Base-by-base conservation (phyloP, 2,113 vertebrate species). In the Thamnaconus septentrionalis region DNA sequence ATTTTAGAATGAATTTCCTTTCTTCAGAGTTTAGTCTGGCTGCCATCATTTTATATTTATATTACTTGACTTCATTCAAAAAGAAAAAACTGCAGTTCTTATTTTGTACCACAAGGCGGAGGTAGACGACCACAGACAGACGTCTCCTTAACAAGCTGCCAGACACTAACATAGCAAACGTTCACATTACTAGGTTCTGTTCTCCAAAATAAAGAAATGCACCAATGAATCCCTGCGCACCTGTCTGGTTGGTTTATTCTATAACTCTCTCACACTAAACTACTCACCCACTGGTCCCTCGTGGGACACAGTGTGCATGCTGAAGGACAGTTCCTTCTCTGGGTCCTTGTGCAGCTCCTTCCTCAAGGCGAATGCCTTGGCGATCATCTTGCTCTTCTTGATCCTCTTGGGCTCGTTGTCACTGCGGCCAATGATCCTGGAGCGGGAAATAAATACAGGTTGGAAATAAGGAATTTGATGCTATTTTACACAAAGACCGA, bases 351-450 rank as follows among this genome's bases (percentile, higher is more conserved):
- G 94, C 44, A 99, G 92, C 85, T 99, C 97, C 12, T 96, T 96
- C 65, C 97, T 91, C 85, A 95, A 93, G 5, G 96, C 95, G 80
- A 99, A 99, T 3, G 97, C 97, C 84, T 99, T 99, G 5, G 97
- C 97, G 0, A 99, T 99, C 97, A 99, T 99, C 87, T 95, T 97
- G 91, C 97, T 99, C 88, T 98, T 98, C 88, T 98, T 98, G 76
- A 99, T 96, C 84, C 97, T 91, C 80, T 98, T 99, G 64, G 96
- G 97, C 41, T 98, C 96, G 5, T 98, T 93, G 0, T 96, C 95
- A 4, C 96, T 96, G 7, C 94, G 94, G 9, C 97, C 96, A 0
- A 95, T 93, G 75, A 99, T 91, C 88, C 97, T 99, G 73, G 11
- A 3, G 70, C 43, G 41, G 9, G 11, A 53, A 40, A 40, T 58